Conservation (phyloP, 2,888 invertebrate genomes). For the Myopa tessellatipennis region DNA sequence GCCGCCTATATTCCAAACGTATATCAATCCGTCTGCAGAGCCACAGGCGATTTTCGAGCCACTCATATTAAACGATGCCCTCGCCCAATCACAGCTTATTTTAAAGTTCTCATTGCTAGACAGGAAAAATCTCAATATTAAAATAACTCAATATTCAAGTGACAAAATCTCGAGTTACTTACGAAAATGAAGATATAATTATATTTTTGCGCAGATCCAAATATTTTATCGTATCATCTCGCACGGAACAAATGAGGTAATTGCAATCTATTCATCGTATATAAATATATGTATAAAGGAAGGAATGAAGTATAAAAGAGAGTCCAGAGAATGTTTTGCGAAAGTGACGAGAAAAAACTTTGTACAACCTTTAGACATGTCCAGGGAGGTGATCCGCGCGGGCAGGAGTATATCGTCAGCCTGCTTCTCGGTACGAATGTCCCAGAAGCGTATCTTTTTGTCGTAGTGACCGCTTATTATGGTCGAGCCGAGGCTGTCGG, state of each 20-base stretch:
- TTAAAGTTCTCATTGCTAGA: constrained; percentile 94
- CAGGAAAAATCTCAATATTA: neutral
- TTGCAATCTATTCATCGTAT: constrained; percentile 79
- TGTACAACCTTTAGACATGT: constrained; percentile 84
- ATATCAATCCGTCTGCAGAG: constrained; percentile 90
- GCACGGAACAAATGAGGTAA: constrained; percentile 89
- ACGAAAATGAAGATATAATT: constrained; percentile 91
- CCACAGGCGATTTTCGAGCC: constrained; percentile 91
- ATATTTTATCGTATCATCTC: constrained; percentile 94
- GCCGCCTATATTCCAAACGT: constrained; percentile 88
- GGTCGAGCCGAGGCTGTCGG: constrained; percentile 83
- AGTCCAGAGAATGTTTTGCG: neutral
- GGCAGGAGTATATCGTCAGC: constrained; percentile 89
- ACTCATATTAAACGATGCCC: constrained; percentile 93
- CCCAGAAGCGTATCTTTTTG: constrained; percentile 97
- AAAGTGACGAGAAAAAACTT: neutral
- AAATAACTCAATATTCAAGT: neutral
- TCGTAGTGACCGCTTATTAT: constrained; percentile 99
- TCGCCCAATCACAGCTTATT: constrained; percentile 93
- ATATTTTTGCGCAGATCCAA: constrained; percentile 95
- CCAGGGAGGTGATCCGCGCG: constrained; percentile 95
- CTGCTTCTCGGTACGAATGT: constrained; percentile 87
- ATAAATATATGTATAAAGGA: neutral
- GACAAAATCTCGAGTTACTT: constrained; percentile 63
- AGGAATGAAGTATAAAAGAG: neutral